phyloP scores from a whole-genome alignment of 2,797 vertebrate species.

The Acridotheres tristis region DNA sequence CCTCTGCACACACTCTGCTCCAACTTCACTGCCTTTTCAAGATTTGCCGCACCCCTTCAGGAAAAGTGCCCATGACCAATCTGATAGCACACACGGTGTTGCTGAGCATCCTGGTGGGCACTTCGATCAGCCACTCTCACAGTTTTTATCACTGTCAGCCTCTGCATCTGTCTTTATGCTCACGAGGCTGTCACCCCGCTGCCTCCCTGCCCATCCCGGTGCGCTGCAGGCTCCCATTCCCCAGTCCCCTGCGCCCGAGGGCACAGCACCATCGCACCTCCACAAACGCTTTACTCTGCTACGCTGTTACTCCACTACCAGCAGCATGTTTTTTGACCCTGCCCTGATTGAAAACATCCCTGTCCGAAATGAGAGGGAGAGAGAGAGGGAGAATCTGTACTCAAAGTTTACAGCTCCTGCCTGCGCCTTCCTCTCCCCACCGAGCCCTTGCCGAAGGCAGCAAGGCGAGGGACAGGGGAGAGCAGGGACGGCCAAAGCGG shows the following conservation, averaged over 20 bases:
- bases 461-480: not conserved
- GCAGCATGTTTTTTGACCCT: not conserved
- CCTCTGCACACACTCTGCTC: not conserved
- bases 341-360: not conserved
- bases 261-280: not conserved
- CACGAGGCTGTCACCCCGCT: not conserved
- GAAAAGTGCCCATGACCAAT: not conserved
- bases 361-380: not conserved
- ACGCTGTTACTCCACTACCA: not conserved
- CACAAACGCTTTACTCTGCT: not conserved
- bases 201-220: not conserved
- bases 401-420: conserved; percentile 2
- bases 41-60: not conserved
- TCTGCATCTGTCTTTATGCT: not conserved
- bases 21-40: not conserved
- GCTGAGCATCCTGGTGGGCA: not conserved
- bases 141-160: not conserved
- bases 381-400: not conserved
- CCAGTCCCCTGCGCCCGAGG: rapidly evolving
- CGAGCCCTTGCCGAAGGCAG: not conserved
- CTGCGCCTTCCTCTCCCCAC: not conserved
- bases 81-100: rapidly evolving
- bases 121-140: not conserved
- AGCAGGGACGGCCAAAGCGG: not conserved
- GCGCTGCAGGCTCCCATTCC: not conserved